These are phyloP conservation scores for Trichopoda pennipes DNA, from an alignment of 2,888 invertebrate genomes.

Conservation along the genomic window DNA sequence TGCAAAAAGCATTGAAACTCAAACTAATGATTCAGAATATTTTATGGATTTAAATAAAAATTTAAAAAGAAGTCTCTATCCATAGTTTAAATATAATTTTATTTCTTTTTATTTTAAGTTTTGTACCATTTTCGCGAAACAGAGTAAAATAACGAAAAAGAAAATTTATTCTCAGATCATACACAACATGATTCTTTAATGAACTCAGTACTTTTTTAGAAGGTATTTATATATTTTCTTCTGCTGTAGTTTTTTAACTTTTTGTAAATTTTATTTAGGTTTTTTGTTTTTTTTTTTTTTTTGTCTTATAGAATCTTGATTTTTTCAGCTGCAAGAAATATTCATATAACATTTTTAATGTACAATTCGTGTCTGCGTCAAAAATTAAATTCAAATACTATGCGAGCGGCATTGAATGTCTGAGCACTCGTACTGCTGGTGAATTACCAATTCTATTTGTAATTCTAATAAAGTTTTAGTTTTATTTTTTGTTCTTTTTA, in stretches of 20 bases:
- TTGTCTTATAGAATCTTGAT: not conserved
- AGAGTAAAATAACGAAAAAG: slow-evolving; percentile 9
- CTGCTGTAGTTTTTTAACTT: not conserved
- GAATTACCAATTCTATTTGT: slow-evolving; percentile 29
- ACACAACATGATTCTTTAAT: slow-evolving; percentile 55
- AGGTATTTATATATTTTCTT: slow-evolving; percentile 14
- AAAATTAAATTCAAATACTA: slow-evolving; percentile 34
- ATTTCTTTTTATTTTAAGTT: slow-evolving; percentile 6
- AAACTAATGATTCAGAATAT: slow-evolving; percentile 41
- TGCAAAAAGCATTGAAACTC: slow-evolving; percentile 40
- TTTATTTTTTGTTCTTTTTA: not conserved
- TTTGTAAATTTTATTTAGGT: slow-evolving; percentile 41
- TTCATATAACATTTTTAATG: slow-evolving; percentile 23
- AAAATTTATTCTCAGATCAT: slow-evolving; percentile 45
- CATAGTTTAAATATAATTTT: not conserved
- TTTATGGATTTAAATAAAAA: too few species aligned
- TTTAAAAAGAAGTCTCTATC: not conserved
- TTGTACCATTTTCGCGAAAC: slow-evolving; percentile 35
- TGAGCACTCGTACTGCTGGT: not conserved
- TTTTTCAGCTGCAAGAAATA: slow-evolving; percentile 21
- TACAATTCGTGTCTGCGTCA: slow-evolving; percentile 45
- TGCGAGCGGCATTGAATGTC: not conserved
- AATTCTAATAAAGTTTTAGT: slow-evolving; percentile 44
- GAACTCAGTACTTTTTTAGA: slow-evolving; percentile 29
- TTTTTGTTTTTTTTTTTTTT: too few species aligned